phyloP scores from a whole-genome alignment of 2,113 vertebrate genomes.

The Chamaea fasciata region DNA sequence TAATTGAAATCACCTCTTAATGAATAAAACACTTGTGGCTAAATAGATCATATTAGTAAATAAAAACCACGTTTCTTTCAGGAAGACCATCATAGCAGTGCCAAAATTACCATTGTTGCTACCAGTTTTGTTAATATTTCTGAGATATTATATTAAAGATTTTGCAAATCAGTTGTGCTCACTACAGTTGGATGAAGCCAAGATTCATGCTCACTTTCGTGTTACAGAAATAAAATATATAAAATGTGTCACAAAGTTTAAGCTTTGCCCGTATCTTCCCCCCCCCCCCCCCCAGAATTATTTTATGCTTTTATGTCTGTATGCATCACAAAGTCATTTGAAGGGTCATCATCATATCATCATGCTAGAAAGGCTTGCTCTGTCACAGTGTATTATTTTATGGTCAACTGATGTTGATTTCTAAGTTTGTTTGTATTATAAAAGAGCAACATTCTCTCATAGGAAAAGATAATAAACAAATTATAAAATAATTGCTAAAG shows the following conservation, averaged over 20 bases:
- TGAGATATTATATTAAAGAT: not conserved
- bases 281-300: too few relatives aligned
- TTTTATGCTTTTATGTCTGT: not conserved
- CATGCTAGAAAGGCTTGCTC: not conserved
- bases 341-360: not conserved
- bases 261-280: too few relatives aligned
- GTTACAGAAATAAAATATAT: not conserved
- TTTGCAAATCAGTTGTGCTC: not conserved
- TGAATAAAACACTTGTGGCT: not conserved
- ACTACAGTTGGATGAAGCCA: not conserved
- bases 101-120: not conserved
- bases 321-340: not conserved
- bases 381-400: not conserved
- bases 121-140: not conserved
- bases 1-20: not conserved
- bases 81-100: not conserved
- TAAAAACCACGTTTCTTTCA: not conserved
- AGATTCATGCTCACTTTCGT: not conserved
- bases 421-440: not conserved
- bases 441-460: not conserved
- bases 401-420: not conserved
- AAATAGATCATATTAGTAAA: not conserved
- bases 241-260: not conserved
- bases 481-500: not conserved
- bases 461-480: not conserved